phyloP scores from a whole-genome alignment of 2,113 vertebrate genomes.

The Limnothrissa miodon region DNA sequence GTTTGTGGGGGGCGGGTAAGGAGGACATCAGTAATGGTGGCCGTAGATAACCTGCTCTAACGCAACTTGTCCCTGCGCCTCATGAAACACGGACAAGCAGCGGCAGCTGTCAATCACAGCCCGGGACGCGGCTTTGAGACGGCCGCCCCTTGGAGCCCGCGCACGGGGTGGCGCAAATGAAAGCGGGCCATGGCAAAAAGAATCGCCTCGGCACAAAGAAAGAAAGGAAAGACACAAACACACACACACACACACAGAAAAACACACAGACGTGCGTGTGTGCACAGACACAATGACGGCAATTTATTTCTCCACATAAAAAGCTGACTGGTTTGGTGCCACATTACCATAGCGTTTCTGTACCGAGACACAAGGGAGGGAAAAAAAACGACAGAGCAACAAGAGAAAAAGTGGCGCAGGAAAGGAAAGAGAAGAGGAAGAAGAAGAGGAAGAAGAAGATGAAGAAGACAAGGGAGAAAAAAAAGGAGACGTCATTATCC shows the following conservation, averaged over 20 bases:
- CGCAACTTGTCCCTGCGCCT: constrained; percentile 56
- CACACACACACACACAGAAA: neutral
- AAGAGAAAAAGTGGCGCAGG: neutral
- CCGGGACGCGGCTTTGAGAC: constrained; percentile 58
- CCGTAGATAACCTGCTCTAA: constrained; percentile 54
- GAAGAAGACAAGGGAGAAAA: neutral
- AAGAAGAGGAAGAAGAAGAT: constrained; percentile 30
- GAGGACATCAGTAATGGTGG: constrained; percentile 26
- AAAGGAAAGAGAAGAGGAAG: neutral
- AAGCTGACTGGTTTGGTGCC: constrained; percentile 55
- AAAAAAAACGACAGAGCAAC: neutral
- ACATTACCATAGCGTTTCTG: constrained; percentile 46
- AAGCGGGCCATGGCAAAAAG: constrained; percentile 57
- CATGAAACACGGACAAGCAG: constrained; percentile 69
- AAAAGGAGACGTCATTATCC: constrained; percentile 69
- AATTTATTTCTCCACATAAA: constrained; percentile 66
- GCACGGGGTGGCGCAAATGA: constrained; percentile 65
- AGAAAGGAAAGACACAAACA: constrained; percentile 39
- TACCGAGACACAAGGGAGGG: constrained; percentile 11
- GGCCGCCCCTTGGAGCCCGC: constrained; percentile 63
- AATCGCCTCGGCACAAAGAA: constrained; percentile 64
- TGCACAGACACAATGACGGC: constrained; percentile 57
- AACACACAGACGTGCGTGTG: neutral
- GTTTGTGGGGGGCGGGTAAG: neutral
- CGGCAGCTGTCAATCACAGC: constrained; percentile 55